phyloP scores from a whole-genome alignment of 92 coral and sea anemone genomes.

The Nematostella vectensis region DNA sequence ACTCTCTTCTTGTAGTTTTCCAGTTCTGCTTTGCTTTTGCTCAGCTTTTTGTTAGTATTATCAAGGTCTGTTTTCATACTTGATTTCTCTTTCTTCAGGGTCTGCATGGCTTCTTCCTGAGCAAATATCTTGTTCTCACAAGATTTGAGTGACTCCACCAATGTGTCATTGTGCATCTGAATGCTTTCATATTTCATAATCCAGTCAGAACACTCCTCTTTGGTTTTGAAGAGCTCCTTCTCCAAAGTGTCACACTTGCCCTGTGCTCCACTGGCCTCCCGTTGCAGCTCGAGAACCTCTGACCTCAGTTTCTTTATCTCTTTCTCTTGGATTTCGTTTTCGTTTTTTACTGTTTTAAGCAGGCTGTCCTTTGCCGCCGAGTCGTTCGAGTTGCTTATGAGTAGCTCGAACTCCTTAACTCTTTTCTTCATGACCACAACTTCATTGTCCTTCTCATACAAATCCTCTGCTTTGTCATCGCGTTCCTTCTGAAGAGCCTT shows the following conservation, averaged over 20 bases:
- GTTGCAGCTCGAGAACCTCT: slow-evolving; percentile 46
- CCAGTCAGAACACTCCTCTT: slow-evolving; percentile 41
- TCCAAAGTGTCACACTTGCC: slow-evolving; percentile 43
- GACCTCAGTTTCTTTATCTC: slow-evolving; percentile 53
- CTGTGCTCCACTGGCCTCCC: slow-evolving; percentile 49
- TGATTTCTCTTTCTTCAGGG: slow-evolving; percentile 43
- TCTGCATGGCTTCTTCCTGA: slow-evolving; percentile 31
- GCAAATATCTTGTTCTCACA: slow-evolving; percentile 38
- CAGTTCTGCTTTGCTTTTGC: slow-evolving; percentile 52
- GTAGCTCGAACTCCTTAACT: slow-evolving; percentile 49
- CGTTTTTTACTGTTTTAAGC: slow-evolving; percentile 63
- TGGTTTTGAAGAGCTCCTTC: slow-evolving; percentile 33
- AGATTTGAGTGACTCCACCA: slow-evolving; percentile 34
- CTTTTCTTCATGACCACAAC: slow-evolving; percentile 47
- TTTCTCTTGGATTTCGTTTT: slow-evolving; percentile 53
- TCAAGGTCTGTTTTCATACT: slow-evolving; percentile 32
- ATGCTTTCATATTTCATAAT: slow-evolving; percentile 43
- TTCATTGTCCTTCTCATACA: slow-evolving; percentile 58
- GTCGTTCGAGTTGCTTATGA: slow-evolving; percentile 54
- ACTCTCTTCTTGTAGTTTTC: slow-evolving; percentile 29
- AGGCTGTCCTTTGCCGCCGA: slow-evolving; percentile 55
- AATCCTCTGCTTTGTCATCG: slow-evolving; percentile 32
- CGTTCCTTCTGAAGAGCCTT: slow-evolving; percentile 50
- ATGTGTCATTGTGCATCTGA: slow-evolving; percentile 34
- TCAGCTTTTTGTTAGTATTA: slow-evolving; percentile 48